These are phyloP conservation scores for Homarus americanus DNA, from an alignment of 1,140 invertebrate species.

Conservation along the genomic window DNA sequence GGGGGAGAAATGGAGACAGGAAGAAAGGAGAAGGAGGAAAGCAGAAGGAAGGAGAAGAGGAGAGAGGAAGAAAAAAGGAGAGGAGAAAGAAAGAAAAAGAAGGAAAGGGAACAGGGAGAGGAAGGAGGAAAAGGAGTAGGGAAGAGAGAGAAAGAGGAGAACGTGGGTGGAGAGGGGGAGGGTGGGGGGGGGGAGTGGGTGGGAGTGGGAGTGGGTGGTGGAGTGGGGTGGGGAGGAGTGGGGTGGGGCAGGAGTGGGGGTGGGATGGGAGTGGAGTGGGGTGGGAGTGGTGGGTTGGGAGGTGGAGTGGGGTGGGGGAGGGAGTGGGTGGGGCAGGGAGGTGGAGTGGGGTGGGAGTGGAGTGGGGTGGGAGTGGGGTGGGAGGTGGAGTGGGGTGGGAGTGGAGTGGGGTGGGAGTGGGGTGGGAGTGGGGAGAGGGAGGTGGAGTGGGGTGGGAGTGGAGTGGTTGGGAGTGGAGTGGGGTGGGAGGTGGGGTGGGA, in stretches of 20 bases:
- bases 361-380: too few relatives aligned
- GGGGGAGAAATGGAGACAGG: slow-evolving; percentile 13
- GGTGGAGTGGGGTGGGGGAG: not conserved
- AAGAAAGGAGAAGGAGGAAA: not conserved
- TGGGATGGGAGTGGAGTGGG: not conserved
- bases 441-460: not conserved
- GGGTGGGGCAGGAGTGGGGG: not conserved
- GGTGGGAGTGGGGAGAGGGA: not conserved
- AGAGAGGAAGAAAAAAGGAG: not conserved
- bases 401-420: not conserved
- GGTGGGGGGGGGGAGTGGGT: not conserved
- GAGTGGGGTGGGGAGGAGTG: too few relatives aligned
- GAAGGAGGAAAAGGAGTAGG: not conserved
- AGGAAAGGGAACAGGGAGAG: not conserved
- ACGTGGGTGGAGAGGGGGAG: not conserved
- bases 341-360: not conserved
- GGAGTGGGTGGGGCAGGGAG: not conserved
- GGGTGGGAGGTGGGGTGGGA: too few relatives aligned
- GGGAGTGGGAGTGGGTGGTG: too few relatives aligned
- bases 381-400: too few relatives aligned
- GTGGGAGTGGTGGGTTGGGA: too few relatives aligned
- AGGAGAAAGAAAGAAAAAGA: not conserved
- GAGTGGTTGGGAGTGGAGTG: too few relatives aligned
- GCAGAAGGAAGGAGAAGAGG: not conserved
- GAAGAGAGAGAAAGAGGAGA: not conserved